Percentiles rank a stretch among this genome's conserved stretches.
phyloP scores from a whole-genome alignment of 2,113 vertebrate genomes.

The Pterocles burchelli region DNA sequence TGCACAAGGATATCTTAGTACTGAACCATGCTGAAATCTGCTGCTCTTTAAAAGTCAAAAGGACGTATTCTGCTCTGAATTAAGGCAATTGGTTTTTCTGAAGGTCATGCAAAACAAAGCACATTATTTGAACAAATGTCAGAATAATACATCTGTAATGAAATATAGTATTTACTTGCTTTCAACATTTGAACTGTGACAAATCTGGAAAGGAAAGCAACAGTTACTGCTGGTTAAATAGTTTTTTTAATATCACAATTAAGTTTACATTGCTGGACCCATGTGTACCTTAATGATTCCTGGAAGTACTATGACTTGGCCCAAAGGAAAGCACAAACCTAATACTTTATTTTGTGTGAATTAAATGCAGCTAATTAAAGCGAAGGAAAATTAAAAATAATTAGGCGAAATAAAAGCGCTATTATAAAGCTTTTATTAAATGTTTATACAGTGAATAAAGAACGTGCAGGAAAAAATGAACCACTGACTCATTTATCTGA shows the following conservation, averaged over 20 bases:
- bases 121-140: conserved; percentile 62
- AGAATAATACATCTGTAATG: conserved; percentile 46
- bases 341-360: conserved; percentile 36
- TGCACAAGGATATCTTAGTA: background rate
- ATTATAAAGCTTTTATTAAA: conserved; percentile 43
- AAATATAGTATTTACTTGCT: conserved; percentile 33
- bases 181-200: conserved; percentile 56
- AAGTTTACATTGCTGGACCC: conserved; percentile 38
- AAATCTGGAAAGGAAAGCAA: conserved; percentile 48
- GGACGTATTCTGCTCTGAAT: background rate
- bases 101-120: conserved; percentile 49
- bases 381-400: conserved; percentile 50
- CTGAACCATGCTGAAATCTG: background rate
- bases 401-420: background rate
- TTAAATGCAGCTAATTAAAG: conserved; percentile 59
- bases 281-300: conserved; percentile 55
- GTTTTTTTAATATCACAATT: conserved; percentile 54
- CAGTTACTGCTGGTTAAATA: conserved; percentile 51
- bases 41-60: conserved; percentile 37
- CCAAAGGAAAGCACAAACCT: conserved; percentile 51
- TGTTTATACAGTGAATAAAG: background rate
- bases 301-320: conserved; percentile 43
- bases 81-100: conserved; percentile 35
- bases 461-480: background rate
- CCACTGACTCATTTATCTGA: background rate